Conservation (phyloP, 2,888 invertebrate genomes). For the Platypus cylindrus region DNA sequence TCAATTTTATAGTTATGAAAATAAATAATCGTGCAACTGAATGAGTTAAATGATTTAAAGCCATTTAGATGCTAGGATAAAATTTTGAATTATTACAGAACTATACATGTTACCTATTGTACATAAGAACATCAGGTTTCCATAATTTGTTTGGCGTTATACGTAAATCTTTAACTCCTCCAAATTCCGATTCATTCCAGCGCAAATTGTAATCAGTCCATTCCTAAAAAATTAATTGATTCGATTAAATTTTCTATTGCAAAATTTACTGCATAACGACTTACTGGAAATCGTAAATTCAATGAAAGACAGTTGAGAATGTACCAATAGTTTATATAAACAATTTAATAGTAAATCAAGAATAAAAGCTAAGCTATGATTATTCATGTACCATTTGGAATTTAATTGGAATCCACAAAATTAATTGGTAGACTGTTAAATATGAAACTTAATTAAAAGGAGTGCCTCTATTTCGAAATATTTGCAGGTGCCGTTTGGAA, state of each 20-base stretch:
- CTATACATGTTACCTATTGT: slow-evolving; percentile 74
- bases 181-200: slow-evolving; percentile 94
- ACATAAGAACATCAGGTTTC: slow-evolving; percentile 99
- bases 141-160: slow-evolving; percentile 93
- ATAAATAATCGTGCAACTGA: no score
- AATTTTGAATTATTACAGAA: no score
- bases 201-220: slow-evolving; percentile 96
- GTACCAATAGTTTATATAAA: slow-evolving; percentile 2
- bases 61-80: no score
- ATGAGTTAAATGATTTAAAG: no score
- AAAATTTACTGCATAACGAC: no score
- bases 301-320: no score
- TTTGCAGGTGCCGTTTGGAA: slow-evolving; percentile 2
- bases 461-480: slow-evolving; percentile 7
- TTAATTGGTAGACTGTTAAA: slow-evolving; percentile 7
- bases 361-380: slow-evolving; percentile 6
- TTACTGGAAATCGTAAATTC: no score
- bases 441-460: slow-evolving; percentile 7
- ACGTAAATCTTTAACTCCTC: slow-evolving; percentile 84
- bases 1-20: no score
- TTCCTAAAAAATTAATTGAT: slow-evolving; percentile 50
- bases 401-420: slow-evolving; percentile 9
- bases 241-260: no score
- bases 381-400: slow-evolving; percentile 7
- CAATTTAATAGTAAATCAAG: slow-evolving; percentile 6